Base-by-base conservation (phyloP, 1,140 invertebrate genomes). In the Tetragnatha versicolor region DNA sequence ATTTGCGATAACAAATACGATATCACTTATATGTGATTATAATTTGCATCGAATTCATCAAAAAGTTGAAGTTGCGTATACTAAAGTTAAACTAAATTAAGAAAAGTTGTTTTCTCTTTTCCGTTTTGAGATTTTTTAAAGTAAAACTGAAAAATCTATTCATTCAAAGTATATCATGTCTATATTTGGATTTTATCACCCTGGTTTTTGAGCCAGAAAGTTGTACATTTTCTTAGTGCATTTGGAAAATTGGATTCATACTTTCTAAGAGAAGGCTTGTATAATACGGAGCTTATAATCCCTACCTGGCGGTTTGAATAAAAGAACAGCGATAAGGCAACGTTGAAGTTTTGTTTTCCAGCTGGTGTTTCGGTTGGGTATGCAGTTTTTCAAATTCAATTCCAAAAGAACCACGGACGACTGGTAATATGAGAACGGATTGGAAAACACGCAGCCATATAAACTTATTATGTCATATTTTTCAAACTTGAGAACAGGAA, bases 321-420 rank as follows among this genome's bases (percentile, higher is more conserved):
- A 58, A n/a, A 31, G 29, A 58, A 33, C 14, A 58, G 55, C n/a
- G n/a, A 58, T 33, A 58, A 58, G 1, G 35, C 27, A 58, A 27
- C 9, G 37, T 37, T 42, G 35, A 63, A 63, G 14, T 9, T 61
- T 37, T 7, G 20, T 39, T 63, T 12, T 63, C 12, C 35, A 63
- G 60, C 60, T 39, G 22, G 60, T 12, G 29, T 14, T 63, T 1
- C 9, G 5, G 27, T 42, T 63, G 60, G 42, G 42, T 39, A 39
- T 63, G 33, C 37, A 63, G 35, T 63, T 63, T 39, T 31, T 39
- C 35, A 39, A 63, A 63, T 63, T 12, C 20, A 63, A 14, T 37
- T 63, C 27, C 33, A 42, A 42, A 63, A 33, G 42, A 42, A 63
- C 25, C 9, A 22, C 22, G 58, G 42, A 45, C 42, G n/a, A n/a